Base-by-base conservation (phyloP, 2,113 vertebrate species). In the Mandrillus leucophaeus region DNA sequence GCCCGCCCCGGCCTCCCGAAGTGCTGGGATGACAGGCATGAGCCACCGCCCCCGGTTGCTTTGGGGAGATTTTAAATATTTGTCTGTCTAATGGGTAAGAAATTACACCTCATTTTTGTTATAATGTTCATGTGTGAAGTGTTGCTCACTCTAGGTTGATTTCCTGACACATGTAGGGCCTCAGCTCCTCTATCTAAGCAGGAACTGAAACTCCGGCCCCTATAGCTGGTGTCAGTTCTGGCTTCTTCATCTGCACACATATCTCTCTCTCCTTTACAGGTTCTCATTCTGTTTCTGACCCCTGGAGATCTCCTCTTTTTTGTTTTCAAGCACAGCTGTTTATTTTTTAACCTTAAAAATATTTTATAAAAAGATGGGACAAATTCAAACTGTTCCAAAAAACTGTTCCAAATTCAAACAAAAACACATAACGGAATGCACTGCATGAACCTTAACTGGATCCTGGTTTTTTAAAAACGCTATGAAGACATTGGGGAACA, bases 341-440 rank as follows among this genome's bases (percentile, higher is more conserved):
- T 38, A 78, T 87, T 97, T 95, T 92, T 81, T 89, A 50, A 87
- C 14, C 85, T 81, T 25, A 68, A 91, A 87, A 89, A 32, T 59
- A 75, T 88, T 92, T 92, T 66, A 88, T 87, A 45, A 95, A 95
- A 96, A 84, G 50, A 32, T 75, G 27, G 45, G 16, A 83, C 35
- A 14, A 43, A 64, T 64, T 64, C 61, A 30, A 64, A 64, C 11
- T 64, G 61, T 64, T 64, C 61, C 61, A 64, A 64, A 64, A 64
- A 64, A 88, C 23, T 40, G 3, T 84, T 93, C 45, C 72, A 90
- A 94, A 90, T 93, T 94, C 52, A 84, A 96, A 79, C 35, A 93
- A 93, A 95, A 22, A 83, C 55, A 78, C 9, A 61, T 64, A 85
- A 43, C 38, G 35, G 93, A 78, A 86, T 55, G 43, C 59, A 94